Conservation (phyloP, 2,888 invertebrate genomes). For the Crocallis elinguaria region DNA sequence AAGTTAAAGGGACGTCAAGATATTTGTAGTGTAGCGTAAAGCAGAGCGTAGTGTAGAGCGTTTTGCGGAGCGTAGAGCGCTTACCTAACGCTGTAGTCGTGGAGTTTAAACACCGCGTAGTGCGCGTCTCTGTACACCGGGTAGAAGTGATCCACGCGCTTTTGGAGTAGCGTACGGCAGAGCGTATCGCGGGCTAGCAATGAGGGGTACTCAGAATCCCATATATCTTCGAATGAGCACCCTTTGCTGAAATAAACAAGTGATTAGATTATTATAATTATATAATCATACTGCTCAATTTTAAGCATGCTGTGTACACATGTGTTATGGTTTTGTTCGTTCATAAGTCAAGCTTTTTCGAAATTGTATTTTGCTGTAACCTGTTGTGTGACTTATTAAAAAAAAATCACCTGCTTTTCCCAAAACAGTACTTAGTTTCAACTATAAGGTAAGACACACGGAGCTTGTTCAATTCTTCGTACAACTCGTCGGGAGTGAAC, state of each 20-base stretch:
- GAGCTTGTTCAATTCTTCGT: constrained; percentile 87
- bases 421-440: constrained; percentile 89
- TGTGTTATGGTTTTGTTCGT: too few relatives aligned
- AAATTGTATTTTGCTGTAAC: not conserved
- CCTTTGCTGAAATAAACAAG: constrained; percentile 52
- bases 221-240: constrained; percentile 66
- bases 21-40: not conserved
- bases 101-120: constrained; percentile 67
- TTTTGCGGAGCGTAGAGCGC: constrained; percentile 6
- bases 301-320: too few relatives aligned
- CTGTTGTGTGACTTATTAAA: not conserved
- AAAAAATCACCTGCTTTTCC: constrained; percentile 79
- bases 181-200: constrained; percentile 41
- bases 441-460: constrained; percentile 90
- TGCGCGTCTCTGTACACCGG: constrained; percentile 62
- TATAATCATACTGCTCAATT: too few relatives aligned
- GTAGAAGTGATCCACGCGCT: constrained; percentile 64
- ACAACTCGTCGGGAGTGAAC: constrained; percentile 88
- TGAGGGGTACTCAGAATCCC: constrained; percentile 60
- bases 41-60: not conserved
- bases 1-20: too few relatives aligned
- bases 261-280: too few relatives aligned
- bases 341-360: too few relatives aligned
- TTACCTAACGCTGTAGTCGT: constrained; percentile 70
- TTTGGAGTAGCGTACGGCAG: constrained; percentile 59